Percentiles rank a stretch among this genome's conserved stretches.
phyloP scores from a whole-genome alignment of 2,888 invertebrate genomes.

The Baronia brevicornis region DNA sequence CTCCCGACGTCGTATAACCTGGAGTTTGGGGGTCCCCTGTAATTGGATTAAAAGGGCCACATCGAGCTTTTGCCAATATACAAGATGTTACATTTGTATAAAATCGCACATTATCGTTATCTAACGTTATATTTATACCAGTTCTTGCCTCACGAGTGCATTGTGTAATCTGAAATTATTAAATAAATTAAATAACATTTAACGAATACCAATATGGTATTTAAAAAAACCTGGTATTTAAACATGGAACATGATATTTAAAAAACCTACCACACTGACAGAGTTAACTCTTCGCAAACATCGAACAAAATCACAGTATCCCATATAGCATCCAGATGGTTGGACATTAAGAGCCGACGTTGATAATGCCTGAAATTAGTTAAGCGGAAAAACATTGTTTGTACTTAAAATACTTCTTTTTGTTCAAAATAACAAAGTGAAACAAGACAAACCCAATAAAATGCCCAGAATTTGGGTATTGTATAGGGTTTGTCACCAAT shows the following conservation, averaged over 20 bases:
- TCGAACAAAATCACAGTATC: constrained; percentile 77
- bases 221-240: too few species aligned
- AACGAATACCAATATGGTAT: constrained; percentile 1
- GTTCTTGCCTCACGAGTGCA: constrained; percentile 71
- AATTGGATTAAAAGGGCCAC: constrained; percentile 78
- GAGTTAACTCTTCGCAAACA: constrained; percentile 75
- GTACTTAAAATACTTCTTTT: background rate
- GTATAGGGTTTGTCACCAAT: too few species aligned
- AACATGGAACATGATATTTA: too few species aligned
- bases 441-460: too few species aligned
- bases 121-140: constrained; percentile 61
- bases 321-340: constrained; percentile 71
- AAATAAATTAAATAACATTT: constrained; percentile 2
- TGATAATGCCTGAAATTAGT: constrained; percentile 46
- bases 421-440: too few species aligned
- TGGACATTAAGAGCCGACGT: constrained; percentile 64
- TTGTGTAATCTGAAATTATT: constrained; percentile 60
- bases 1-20: constrained; percentile 49
- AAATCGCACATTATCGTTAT: constrained; percentile 69
- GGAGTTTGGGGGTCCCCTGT: constrained; percentile 78
- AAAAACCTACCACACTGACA: constrained; percentile 72
- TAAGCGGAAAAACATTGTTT: constrained; percentile 4
- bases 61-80: constrained; percentile 78
- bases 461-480: too few species aligned
- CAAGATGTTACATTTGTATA: constrained; percentile 80